phyloP scores from a whole-genome alignment of 2,113 vertebrate species.

The Fregetta grallaria region DNA sequence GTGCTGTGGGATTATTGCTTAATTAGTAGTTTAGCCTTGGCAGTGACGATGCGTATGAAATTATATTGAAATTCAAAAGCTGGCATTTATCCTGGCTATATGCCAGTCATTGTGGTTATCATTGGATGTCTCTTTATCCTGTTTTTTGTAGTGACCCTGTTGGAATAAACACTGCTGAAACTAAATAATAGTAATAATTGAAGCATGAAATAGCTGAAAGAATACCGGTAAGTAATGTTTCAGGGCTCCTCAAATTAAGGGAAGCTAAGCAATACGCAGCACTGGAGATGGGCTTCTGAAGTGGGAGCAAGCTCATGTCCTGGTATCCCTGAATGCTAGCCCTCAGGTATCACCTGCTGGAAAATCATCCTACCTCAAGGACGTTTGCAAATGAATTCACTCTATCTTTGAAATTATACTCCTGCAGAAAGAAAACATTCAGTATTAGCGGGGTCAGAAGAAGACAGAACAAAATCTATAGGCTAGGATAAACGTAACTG shows the following conservation, averaged over 20 bases:
- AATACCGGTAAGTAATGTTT: constrained; percentile 19
- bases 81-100: constrained; percentile 29
- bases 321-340: not conserved
- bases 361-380: not conserved
- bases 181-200: not conserved
- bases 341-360: not conserved
- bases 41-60: constrained; percentile 48
- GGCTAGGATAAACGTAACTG: not conserved
- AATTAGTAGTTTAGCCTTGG: constrained; percentile 65
- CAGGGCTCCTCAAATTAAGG: not conserved
- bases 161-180: constrained; percentile 35
- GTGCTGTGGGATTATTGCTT: constrained; percentile 46
- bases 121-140: constrained; percentile 15
- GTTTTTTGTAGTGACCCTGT: not conserved
- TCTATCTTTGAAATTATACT: not conserved
- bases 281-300: not conserved
- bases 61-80: constrained; percentile 46
- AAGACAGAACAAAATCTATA: not conserved
- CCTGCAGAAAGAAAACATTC: not conserved
- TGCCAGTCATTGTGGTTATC: not conserved
- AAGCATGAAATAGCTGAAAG: not conserved
- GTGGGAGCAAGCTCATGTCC: not conserved
- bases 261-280: not conserved
- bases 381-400: not conserved
- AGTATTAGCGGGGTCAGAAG: not conserved